Percentiles rank a stretch among this genome's conserved stretches.
These are phyloP conservation scores for Micropterix aruncella DNA, from an alignment of 2,888 invertebrate genomes.

Conservation along the genomic window DNA sequence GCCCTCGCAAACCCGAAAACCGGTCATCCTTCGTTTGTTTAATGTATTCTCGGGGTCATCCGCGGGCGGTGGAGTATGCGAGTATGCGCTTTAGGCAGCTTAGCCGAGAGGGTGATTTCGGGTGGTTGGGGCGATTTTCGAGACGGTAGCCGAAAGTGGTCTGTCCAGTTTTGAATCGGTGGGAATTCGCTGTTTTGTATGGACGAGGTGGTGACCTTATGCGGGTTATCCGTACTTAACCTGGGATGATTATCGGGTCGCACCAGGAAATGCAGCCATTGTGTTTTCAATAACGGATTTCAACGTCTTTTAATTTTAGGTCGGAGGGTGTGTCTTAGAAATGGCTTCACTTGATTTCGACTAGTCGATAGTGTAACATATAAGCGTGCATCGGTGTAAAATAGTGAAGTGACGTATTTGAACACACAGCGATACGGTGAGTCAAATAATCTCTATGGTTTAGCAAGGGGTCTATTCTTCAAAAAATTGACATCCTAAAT, in stretches of 20 bases:
- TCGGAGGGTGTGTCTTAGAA: not conserved
- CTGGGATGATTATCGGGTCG: not conserved
- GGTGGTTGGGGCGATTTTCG: not conserved
- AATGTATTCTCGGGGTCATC: conserved; percentile 9
- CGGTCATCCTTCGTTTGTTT: conserved; percentile 11
- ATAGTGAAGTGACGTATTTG: no score
- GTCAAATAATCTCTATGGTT: no score
- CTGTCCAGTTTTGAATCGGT: conserved; percentile 22
- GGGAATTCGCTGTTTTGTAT: conserved; percentile 5
- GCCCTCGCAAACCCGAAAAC: no score
- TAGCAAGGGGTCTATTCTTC: no score
- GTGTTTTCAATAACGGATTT: not conserved
- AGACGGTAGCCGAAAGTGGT: conserved; percentile 31
- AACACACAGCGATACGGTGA: no score
- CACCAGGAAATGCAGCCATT: not conserved
- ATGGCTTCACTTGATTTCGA: not conserved
- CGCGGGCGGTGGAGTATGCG: conserved; percentile 1
- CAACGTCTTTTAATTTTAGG: conserved; percentile 1
- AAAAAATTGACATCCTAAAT: no score
- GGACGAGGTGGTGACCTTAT: not conserved
- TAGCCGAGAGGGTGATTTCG: conserved; percentile 1
- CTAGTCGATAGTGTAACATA: no score
- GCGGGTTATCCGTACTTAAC: not conserved
- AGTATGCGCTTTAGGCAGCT: conserved; percentile 2
- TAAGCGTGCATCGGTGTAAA: no score